Evolutionary conservation across 2,113 vertebrate species (phyloP).

Genomic region (Mastomys natalensis): DNA sequence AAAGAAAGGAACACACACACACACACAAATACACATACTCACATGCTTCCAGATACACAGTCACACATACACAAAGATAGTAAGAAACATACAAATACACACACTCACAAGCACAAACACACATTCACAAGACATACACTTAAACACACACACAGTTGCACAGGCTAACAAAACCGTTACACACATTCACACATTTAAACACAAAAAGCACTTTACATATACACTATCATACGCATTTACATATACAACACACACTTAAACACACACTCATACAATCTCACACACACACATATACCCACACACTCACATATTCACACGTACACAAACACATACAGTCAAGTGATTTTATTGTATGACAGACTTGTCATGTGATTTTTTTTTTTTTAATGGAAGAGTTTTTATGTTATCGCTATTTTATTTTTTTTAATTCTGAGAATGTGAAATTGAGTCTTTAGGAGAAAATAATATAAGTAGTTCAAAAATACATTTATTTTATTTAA

Average conservation of each 20-base stretch:
- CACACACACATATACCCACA: neutral
- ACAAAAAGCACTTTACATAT: neutral
- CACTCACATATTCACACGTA: too few relatives aligned
- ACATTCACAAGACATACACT: neutral
- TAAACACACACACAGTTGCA: neutral
- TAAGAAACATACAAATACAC: neutral
- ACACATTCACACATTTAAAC: neutral
- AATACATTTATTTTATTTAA: neutral
- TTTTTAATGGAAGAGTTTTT: neutral
- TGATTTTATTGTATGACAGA: neutral
- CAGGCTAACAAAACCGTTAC: neutral
- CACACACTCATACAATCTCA: too few relatives aligned
- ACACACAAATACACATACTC: neutral
- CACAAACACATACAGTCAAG: neutral
- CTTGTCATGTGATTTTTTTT: neutral
- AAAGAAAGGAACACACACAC: neutral
- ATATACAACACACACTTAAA: too few relatives aligned
- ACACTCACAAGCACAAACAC: neutral
- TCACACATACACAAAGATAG: neutral
- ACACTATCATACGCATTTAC: neutral
- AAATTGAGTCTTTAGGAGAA: neutral
- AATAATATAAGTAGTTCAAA: neutral
- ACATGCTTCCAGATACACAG: neutral
- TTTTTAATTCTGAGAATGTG: neutral
- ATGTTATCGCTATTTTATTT: neutral